Conservation (phyloP, 1,140 invertebrate species). For the Bombus waltoni region DNA sequence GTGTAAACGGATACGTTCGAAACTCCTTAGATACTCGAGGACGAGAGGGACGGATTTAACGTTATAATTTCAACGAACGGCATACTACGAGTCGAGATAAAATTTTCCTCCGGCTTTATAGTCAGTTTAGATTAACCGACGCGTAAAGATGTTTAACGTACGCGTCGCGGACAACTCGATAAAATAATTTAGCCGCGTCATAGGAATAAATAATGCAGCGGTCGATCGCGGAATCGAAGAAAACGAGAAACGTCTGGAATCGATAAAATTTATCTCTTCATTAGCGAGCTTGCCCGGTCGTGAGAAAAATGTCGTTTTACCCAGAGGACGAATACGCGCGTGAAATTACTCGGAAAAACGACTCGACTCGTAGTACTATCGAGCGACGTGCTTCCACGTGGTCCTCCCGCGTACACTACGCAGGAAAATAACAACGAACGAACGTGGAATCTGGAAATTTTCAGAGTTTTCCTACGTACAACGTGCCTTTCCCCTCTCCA, state of each 20-base stretch:
- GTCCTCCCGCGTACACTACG: neutral
- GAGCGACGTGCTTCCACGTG: conserved; percentile 6
- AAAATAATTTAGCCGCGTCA: neutral
- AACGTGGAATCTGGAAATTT: neutral
- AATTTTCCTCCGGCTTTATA: neutral
- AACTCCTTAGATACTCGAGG: neutral
- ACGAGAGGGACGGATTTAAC: neutral
- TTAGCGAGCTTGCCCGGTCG: neutral
- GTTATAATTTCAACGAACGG: neutral
- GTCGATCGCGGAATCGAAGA: neutral
- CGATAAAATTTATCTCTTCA: conserved; percentile 13
- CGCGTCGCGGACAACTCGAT: conserved; percentile 20
- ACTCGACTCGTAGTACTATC: conserved; percentile 22
- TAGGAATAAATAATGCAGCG: neutral
- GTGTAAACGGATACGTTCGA: neutral
- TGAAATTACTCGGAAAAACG: conserved; percentile 37
- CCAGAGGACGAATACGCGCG: neutral
- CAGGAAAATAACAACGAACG: neutral
- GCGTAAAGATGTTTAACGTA: conserved; percentile 16
- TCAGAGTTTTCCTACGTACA: rapidly evolving
- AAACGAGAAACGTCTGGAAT: neutral
- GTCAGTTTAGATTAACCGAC: neutral
- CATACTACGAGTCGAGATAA: neutral
- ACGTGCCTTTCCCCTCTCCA: too few species aligned
- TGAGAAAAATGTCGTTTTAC: neutral